Evolutionary conservation across 2,797 vertebrate species (phyloP), one percentile per base, ranked within the genome.

Genomic region (Gorsachius magnificus): DNA sequence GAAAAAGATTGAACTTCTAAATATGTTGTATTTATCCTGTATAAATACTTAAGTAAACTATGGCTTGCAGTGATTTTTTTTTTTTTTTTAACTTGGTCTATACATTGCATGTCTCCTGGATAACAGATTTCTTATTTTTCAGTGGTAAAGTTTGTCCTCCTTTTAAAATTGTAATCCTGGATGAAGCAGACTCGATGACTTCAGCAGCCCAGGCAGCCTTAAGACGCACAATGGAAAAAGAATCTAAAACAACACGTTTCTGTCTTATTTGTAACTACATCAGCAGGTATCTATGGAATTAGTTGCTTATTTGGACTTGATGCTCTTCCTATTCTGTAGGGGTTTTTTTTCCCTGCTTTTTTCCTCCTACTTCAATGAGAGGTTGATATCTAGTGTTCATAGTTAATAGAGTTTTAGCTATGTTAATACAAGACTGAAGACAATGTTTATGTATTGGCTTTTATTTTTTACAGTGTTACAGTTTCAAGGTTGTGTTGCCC

Each of bases 181-280:
- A 99, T 86, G 99, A 99, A 98, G 99, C 99, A 1, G 99, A 99
- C 96, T 99, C 99, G 7, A 99, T 99, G 99, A 99, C 99, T 4
- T 98, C 95, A 9, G 98, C 99, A 28, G 99, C 99, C 70, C 99
- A 99, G 98, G 99, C 99, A 9, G 99, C 99, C 63, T 98, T 99
- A 77, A 98, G 99, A 41, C 98, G 99, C 45, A 99, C 99, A n/a
- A 99, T 99, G 99, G 99, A 99, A 97, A 99, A 99, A 88, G 99
- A 99, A 94, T 99, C 99, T 2, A 99, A 99, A 96, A 99, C 99
- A 64, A 99, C 99, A 2, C 99, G 99, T 38, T 99, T 99, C 97
- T 99, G 99, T 83, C 99, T 99, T 87, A 99, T 99, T 97, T 99
- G 99, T 97, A 99, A 99, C 97, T 99, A 99, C 82, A 98, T 99